Base-by-base conservation (phyloP, 2,113 vertebrate species). In the Chionodraco myersi region DNA sequence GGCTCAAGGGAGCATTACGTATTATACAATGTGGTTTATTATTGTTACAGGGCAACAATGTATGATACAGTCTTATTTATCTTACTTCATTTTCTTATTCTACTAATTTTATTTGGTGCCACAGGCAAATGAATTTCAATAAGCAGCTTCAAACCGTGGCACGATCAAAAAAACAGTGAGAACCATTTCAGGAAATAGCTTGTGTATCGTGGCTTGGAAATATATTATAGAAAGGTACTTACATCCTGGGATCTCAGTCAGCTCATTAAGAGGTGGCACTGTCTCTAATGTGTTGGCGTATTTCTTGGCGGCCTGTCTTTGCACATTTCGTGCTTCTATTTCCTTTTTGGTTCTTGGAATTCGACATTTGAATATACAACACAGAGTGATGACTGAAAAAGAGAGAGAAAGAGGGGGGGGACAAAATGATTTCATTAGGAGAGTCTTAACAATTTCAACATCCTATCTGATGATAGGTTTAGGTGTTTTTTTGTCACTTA, bases 321-420 rank as follows among this genome's bases (percentile, higher is more conserved):
- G 97, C 0, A 93, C 94, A 0, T 97, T 94, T 0, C 98, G 94
- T 0, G 97, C 98, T 75, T 99, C 98, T 0, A 99, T 99, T 94
- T 99, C 98, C 85, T 99, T 99, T 91, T 94, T 96, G 2, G 98
- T 99, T 21, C 98, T 94, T 0, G 98, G 98, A 54, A 99, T 98
- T 0, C 98, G 97, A 74, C 98, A 99, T 90, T 99, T 99, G 95
- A 99, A 99, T 88, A 99, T 96, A 58, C 98, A 99, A 89, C 98
- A 99, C 5, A 99, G 90, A 0, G 96, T 98, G 86, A 99, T 99
- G 10, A 99, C 98, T 99, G n/a, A 16, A 48, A 14, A 30, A 30
- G 30, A 30, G 30, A 66, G 48, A 73, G 4, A 6, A 30, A 41
- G 30, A 10, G 18, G 14, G 52, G 11, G 21, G 12, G 2, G 9